Conservation (phyloP, 2,113 vertebrate species). For the Melanocharis versteri region DNA sequence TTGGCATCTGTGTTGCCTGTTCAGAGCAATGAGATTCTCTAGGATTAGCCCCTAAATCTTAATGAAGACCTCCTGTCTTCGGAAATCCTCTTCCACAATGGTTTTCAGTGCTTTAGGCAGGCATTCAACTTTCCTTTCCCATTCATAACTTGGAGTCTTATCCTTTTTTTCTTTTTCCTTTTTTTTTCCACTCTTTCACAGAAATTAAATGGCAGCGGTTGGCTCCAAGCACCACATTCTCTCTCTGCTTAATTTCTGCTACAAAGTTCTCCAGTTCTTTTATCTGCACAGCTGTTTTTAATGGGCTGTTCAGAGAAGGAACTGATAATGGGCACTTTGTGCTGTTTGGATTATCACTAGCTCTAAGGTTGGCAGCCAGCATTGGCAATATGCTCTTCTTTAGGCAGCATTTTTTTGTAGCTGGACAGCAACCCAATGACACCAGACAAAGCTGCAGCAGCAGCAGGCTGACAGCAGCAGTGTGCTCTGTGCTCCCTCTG, state of each 20-base stretch:
- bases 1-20: not conserved
- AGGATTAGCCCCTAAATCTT: not conserved
- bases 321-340: conserved; percentile 71
- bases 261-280: conserved; percentile 65
- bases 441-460: conserved; percentile 29
- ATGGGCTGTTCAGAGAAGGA: conserved; percentile 66
- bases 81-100: not conserved
- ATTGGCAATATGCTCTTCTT: conserved; percentile 58
- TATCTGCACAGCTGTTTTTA: conserved; percentile 72
- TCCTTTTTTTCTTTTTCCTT: not conserved
- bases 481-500: not conserved
- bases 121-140: conserved; percentile 12
- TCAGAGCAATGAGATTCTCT: not conserved
- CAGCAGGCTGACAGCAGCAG: not conserved
- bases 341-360: conserved; percentile 65
- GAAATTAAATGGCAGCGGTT: conserved; percentile 50
- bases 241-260: conserved; percentile 55
- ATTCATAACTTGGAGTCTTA: conserved; percentile 58
- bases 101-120: conserved; percentile 13
- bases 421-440: conserved; percentile 57
- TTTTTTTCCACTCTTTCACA: not conserved
- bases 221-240: conserved; percentile 33
- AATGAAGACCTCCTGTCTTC: conserved; percentile 10
- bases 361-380: conserved; percentile 60
- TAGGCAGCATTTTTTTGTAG: conserved; percentile 37